A percentile compares a stretch with the other conserved stretches of the same genome.
Conservation (phyloP, 30 jellyfish, hydroid and myxozoan species). For the Rhopilema esculentum region DNA sequence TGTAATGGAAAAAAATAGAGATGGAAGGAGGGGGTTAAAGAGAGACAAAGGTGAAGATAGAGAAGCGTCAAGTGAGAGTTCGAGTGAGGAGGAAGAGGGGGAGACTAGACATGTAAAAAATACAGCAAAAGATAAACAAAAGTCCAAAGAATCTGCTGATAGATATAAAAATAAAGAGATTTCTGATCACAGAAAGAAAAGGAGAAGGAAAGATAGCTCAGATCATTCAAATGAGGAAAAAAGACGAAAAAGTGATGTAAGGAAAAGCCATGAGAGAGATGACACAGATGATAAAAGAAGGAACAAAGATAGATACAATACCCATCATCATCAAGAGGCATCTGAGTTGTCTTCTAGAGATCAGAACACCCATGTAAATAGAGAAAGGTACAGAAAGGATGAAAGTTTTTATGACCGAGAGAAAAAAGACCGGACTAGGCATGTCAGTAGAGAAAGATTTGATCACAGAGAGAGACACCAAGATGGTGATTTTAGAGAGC, state of each 20-base stretch:
- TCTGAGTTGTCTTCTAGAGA: not conserved
- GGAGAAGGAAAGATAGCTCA: not conserved
- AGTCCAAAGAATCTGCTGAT: not conserved
- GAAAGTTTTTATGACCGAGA: not conserved
- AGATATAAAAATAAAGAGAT: not conserved
- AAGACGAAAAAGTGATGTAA: not conserved
- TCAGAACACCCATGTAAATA: not conserved
- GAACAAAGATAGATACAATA: not conserved
- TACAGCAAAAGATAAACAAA: not conserved
- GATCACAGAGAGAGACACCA: not conserved
- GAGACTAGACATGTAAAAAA: not conserved
- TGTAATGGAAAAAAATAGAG: not conserved
- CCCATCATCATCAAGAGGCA: not conserved
- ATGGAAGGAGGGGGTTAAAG: not conserved
- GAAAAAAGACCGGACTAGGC: not conserved
- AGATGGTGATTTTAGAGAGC: not conserved
- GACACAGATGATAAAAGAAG: not conserved
- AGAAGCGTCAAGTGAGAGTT: not conserved
- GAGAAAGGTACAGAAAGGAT: not conserved
- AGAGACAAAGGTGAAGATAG: not conserved
- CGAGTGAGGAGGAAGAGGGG: not conserved
- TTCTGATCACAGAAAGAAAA: not conserved
- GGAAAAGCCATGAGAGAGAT: constrained; percentile 10
- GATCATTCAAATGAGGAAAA: not conserved
- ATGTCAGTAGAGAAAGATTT: not conserved